Conservation (phyloP, 2,113 vertebrate genomes). For the Laticauda colubrina region DNA sequence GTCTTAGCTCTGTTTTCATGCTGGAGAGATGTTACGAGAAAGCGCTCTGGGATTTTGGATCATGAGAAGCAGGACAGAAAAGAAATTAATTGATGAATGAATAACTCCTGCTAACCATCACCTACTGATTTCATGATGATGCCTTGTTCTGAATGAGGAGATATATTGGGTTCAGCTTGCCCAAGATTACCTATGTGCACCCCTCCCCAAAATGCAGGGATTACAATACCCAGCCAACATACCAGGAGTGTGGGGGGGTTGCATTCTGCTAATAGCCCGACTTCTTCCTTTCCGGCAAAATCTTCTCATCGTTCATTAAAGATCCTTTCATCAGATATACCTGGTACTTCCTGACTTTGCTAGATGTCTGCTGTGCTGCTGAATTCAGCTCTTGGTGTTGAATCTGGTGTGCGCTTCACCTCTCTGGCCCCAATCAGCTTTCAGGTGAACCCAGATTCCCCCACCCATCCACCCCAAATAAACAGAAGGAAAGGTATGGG, state of each 20-base stretch:
- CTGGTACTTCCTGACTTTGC: neutral
- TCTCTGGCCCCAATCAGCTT: neutral
- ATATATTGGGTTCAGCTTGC: neutral
- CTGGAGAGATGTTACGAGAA: neutral
- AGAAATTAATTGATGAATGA: neutral
- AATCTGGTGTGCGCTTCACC: neutral
- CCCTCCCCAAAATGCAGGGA: neutral
- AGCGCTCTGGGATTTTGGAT: neutral
- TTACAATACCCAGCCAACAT: neutral
- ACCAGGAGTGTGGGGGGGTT: neutral
- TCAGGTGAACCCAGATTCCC: neutral
- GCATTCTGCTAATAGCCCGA: neutral
- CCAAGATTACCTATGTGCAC: neutral
- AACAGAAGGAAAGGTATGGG: neutral
- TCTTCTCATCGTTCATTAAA: neutral
- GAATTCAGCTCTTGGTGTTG: neutral
- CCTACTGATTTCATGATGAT: neutral
- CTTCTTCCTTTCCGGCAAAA: neutral
- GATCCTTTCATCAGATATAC: neutral
- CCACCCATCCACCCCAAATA: too few species aligned
- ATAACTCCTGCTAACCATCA: neutral
- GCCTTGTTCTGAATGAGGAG: neutral
- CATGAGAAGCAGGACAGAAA: neutral
- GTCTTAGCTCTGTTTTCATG: neutral
- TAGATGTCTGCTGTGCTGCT: neutral